These are phyloP conservation scores for Odobenus rosmarus DNA, from an alignment of 2,113 vertebrate species.

Conservation along the genomic window DNA sequence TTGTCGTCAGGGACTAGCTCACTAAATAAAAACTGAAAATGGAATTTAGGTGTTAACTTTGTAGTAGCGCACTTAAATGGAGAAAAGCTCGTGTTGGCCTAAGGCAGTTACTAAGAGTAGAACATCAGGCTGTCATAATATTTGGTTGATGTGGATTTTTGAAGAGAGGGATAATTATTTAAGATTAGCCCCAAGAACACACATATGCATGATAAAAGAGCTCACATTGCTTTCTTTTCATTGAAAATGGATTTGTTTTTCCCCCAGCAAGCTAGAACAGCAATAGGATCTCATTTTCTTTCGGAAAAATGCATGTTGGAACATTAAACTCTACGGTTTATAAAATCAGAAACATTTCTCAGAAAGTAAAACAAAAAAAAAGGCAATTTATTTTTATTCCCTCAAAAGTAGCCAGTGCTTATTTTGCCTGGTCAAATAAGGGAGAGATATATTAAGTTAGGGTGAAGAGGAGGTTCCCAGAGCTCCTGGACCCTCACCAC, in stretches of 20 bases:
- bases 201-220: not conserved
- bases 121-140: not conserved
- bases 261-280: not conserved
- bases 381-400: not conserved
- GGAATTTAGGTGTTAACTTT: not conserved
- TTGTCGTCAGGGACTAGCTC: not conserved
- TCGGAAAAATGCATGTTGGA: not conserved
- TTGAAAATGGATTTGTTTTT: not conserved
- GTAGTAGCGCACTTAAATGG: not conserved
- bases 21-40: not conserved
- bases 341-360: conserved; percentile 35
- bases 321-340: not conserved
- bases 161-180: not conserved
- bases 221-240: not conserved
- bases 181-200: not conserved
- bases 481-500: not conserved
- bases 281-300: not conserved
- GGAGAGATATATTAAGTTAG: not conserved
- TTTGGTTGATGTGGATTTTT: not conserved
- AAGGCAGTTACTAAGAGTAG: not conserved
- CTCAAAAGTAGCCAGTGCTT: not conserved
- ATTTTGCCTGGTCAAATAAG: not conserved
- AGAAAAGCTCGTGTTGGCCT: not conserved
- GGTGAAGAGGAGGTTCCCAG: too few relatives aligned
- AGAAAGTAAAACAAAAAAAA: not conserved